Evolutionary conservation across 1,140 invertebrate genomes (phyloP).

Genomic region (Leguminivora glycinivorella): DNA sequence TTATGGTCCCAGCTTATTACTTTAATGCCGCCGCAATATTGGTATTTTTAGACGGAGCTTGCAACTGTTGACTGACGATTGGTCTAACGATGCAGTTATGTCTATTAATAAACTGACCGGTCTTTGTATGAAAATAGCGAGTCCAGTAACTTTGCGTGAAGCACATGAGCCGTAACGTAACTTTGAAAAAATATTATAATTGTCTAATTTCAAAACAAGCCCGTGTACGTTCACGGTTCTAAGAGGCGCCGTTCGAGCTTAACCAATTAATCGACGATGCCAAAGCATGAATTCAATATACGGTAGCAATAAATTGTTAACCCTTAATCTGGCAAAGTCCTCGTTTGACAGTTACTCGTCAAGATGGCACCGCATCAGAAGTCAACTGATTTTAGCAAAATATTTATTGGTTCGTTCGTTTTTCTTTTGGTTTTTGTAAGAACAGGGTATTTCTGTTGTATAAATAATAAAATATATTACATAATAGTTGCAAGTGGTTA

Average conservation of each 20-base stretch:
- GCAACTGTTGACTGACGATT: background rate
- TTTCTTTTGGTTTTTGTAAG: too few species aligned
- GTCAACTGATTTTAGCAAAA: too few species aligned
- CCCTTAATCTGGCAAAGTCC: too few species aligned
- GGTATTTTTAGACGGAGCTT: constrained; percentile 2
- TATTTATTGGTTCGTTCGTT: too few species aligned
- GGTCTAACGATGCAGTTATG: constrained; percentile 30
- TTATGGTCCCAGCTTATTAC: background rate
- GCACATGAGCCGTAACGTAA: constrained; percentile 50
- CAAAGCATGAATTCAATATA: constrained; percentile 14
- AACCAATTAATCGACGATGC: constrained; percentile 15
- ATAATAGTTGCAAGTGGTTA: too few species aligned
- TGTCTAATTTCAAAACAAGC: constrained; percentile 40
- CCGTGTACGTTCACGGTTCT: constrained; percentile 40
- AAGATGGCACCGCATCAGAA: too few species aligned
- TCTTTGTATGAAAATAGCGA: constrained; percentile 42
- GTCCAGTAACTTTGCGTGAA: constrained; percentile 36
- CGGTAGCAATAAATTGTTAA: constrained; percentile 9
- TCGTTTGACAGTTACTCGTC: too few species aligned
- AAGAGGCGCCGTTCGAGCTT: constrained; percentile 10
- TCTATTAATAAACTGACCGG: constrained; percentile 41
- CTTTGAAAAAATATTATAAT: constrained; percentile 50
- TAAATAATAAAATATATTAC: too few species aligned
- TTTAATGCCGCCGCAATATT: background rate
- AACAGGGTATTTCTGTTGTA: too few species aligned